phyloP scores from a whole-genome alignment of 2,888 invertebrate genomes.

The Strigamia transsilvanica region DNA sequence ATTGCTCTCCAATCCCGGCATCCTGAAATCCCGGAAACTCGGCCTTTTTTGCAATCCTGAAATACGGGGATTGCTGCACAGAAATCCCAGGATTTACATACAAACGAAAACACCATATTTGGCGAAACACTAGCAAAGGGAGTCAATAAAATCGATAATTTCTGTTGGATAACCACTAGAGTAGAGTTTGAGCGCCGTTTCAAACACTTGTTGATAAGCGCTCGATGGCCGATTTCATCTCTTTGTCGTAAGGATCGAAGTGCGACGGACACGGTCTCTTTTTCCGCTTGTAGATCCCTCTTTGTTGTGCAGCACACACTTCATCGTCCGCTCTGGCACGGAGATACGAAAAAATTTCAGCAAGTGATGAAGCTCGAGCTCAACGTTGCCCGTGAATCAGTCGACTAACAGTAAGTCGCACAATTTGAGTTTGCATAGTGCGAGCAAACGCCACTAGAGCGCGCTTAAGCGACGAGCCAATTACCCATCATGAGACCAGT shows the following conservation, averaged over 20 bases:
- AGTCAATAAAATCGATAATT: slow-evolving; percentile 46
- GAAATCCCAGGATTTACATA: no score
- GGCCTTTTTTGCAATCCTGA: no score
- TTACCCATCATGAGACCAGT: no score
- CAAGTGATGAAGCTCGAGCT: slow-evolving; percentile 69
- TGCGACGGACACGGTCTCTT: slow-evolving; percentile 70
- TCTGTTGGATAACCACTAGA: neutral
- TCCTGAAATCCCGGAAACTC: no score
- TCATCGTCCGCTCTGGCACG: slow-evolving; percentile 64
- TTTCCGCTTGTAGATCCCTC: slow-evolving; percentile 79
- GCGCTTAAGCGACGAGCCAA: no score
- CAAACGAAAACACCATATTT: no score
- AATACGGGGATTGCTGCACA: no score
- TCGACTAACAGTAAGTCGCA: no score
- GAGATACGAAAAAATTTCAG: slow-evolving; percentile 62
- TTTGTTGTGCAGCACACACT: slow-evolving; percentile 71
- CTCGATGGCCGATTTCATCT: slow-evolving; percentile 17
- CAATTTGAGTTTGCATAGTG: no score
- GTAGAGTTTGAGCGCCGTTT: slow-evolving; percentile 23
- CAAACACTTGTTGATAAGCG: slow-evolving; percentile 24
- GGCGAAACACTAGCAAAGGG: no score
- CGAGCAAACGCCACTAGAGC: no score
- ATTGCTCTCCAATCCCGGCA: no score
- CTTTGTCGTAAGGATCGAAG: slow-evolving; percentile 72
- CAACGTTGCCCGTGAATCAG: slow-evolving; percentile 65